These are phyloP conservation scores for Drosophila monieri DNA, from an alignment of 2,888 invertebrate species.

Conservation along the genomic window DNA sequence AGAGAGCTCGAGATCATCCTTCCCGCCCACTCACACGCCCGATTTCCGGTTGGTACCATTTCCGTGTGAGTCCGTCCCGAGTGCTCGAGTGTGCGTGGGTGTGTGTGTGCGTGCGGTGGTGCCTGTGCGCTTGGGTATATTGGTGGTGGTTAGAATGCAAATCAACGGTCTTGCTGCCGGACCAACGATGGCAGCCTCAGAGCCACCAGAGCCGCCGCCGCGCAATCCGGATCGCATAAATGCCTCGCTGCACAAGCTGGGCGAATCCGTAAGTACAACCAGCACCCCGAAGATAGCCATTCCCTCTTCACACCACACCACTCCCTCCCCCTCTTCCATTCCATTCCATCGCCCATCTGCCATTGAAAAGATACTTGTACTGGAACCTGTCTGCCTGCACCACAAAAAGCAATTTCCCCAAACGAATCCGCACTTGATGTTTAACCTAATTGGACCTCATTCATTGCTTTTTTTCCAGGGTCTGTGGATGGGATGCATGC, in stretches of 20 bases:
- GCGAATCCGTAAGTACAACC: constrained; percentile 83
- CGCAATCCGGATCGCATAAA: constrained; percentile 84
- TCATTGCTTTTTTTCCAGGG: constrained; percentile 61
- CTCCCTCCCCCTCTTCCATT: constrained; percentile 1
- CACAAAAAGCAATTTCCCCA: constrained; percentile 31
- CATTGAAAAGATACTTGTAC: constrained; percentile 13
- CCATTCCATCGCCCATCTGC: constrained; percentile 10
- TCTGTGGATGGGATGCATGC: constrained; percentile 57
- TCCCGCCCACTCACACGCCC: constrained; percentile 20
- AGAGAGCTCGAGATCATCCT: constrained; percentile 15
- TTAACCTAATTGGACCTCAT: constrained; percentile 76
- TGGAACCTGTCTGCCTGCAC: constrained; percentile 7
- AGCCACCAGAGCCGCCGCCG: constrained; percentile 84
- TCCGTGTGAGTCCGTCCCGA: background rate
- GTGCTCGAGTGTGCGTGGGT: constrained; percentile 28
- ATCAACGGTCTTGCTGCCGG: constrained; percentile 83
- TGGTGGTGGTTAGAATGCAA: constrained; percentile 80
- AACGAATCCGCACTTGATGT: constrained; percentile 65
- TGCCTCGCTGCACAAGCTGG: constrained; percentile 84
- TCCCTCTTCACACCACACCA: background rate
- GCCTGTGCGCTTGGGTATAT: constrained; percentile 1
- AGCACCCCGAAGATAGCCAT: constrained; percentile 36
- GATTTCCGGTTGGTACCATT: background rate
- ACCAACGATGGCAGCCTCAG: constrained; percentile 84
- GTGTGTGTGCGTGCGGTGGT: constrained; percentile 18